phyloP scores from a whole-genome alignment of 2,113 vertebrate species.

The Casuarius casuarius region DNA sequence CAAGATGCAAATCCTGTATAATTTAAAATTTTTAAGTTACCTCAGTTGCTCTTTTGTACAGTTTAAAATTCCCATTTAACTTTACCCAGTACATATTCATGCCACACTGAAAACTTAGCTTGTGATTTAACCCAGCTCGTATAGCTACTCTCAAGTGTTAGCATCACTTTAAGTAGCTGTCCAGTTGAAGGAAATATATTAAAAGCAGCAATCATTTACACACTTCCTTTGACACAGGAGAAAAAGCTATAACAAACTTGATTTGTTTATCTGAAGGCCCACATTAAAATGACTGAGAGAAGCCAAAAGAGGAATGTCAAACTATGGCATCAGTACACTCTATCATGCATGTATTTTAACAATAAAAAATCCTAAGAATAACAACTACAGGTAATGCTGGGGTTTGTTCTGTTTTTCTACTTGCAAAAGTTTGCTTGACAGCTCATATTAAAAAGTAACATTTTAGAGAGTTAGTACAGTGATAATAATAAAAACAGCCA shows the following conservation, averaged over 20 bases:
- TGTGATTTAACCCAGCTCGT: neutral
- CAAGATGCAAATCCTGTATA: neutral
- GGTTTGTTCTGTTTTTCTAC: neutral
- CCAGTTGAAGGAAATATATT: neutral
- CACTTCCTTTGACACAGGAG: conserved; percentile 7
- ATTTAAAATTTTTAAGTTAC: neutral
- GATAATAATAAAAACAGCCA: neutral
- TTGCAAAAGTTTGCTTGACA: conserved; percentile 12
- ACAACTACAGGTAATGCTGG: neutral
- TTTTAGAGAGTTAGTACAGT: neutral
- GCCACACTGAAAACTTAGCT: conserved; percentile 20
- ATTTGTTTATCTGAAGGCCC: conserved; percentile 23
- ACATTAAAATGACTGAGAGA: neutral
- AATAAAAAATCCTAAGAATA: neutral
- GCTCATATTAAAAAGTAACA: neutral
- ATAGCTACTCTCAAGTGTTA: neutral
- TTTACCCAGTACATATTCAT: neutral
- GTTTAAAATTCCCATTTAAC: neutral
- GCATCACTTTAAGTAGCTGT: neutral
- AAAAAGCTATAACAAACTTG: neutral
- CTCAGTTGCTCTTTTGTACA: neutral
- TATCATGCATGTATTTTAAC: neutral
- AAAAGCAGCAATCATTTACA: conserved; percentile 20
- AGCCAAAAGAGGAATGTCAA: neutral
- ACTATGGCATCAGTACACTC: neutral